Conservation (phyloP, 2,888 invertebrate genomes). For the Ligdia adustata region DNA sequence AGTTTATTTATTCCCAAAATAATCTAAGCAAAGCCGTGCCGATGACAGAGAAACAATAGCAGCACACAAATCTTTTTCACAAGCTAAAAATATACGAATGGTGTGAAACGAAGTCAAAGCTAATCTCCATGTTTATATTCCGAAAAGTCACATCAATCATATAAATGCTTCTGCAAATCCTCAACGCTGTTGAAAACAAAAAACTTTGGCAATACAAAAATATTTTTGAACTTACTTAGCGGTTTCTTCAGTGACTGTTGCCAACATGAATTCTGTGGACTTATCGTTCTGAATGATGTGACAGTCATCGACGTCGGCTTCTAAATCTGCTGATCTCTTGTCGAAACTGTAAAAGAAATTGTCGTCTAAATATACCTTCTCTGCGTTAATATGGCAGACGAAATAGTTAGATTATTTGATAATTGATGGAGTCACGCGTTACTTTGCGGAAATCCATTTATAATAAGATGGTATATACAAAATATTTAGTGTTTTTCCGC, state of each 20-base stretch:
- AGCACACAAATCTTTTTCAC: slow-evolving; percentile 4
- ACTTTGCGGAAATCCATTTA: too few relatives aligned
- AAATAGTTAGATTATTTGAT: too few relatives aligned
- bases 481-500: too few relatives aligned
- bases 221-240: slow-evolving; percentile 85
- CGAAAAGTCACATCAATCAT: slow-evolving; percentile 9
- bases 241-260: slow-evolving; percentile 93
- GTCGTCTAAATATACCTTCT: not conserved
- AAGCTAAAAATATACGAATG: slow-evolving; percentile 7
- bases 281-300: slow-evolving; percentile 95
- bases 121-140: slow-evolving; percentile 12
- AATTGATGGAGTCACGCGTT: too few relatives aligned
- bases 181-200: slow-evolving; percentile 4
- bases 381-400: too few relatives aligned
- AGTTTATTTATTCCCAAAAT: not conserved
- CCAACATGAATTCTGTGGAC: slow-evolving; percentile 95
- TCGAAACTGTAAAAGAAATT: slow-evolving; percentile 65
- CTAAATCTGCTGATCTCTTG: slow-evolving; percentile 84
- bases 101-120: slow-evolving; percentile 7
- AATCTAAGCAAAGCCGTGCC: not conserved
- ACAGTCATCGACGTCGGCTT: slow-evolving; percentile 86
- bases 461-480: too few relatives aligned
- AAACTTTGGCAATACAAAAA: slow-evolving; percentile 6
- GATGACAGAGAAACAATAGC: slow-evolving; percentile 2
- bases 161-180: slow-evolving; percentile 6